Evolutionary conservation across 2,113 vertebrate species (phyloP).

Genomic region (Chloropsis hardwickii): DNA sequence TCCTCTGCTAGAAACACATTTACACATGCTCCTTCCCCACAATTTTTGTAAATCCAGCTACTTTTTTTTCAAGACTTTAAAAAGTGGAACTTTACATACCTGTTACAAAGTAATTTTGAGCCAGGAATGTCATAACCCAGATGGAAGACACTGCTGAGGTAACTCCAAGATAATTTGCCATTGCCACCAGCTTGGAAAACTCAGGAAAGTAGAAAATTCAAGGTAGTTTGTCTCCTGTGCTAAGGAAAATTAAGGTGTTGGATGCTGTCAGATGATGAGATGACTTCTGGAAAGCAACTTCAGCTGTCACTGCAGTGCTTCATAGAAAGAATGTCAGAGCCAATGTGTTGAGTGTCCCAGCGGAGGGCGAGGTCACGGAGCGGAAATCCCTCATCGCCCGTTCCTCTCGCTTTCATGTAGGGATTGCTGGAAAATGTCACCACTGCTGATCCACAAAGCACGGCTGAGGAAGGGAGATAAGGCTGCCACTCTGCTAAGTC

Average conservation of each 20-base stretch:
- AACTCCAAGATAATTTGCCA: constrained; percentile 26
- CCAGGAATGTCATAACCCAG: constrained; percentile 16
- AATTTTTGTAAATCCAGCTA: not conserved
- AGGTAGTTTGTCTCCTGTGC: not conserved
- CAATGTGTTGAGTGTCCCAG: not conserved
- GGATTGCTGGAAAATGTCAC: constrained; percentile 71
- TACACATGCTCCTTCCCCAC: rapidly evolving
- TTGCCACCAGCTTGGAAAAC: not conserved
- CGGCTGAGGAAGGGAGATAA: constrained; percentile 76
- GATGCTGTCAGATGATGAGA: not conserved
- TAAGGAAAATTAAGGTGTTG: not conserved
- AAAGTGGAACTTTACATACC: constrained; percentile 51
- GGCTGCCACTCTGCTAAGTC: constrained; percentile 31
- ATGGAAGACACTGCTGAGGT: not conserved
- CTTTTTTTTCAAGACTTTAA: not conserved
- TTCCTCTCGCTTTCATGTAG: constrained; percentile 47
- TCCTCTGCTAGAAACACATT: not conserved
- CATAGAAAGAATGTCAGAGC: not conserved
- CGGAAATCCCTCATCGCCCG: constrained; percentile 68
- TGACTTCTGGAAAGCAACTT: constrained; percentile 4
- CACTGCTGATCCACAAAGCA: constrained; percentile 75
- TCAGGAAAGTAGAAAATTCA: not conserved
- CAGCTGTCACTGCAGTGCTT: constrained; percentile 10
- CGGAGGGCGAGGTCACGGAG: constrained; percentile 58
- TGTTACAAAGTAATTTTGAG: constrained; percentile 30